Evolutionary conservation across 2,888 invertebrate genomes (phyloP).

Genomic region (Elaeidobius kamerunicus): DNA sequence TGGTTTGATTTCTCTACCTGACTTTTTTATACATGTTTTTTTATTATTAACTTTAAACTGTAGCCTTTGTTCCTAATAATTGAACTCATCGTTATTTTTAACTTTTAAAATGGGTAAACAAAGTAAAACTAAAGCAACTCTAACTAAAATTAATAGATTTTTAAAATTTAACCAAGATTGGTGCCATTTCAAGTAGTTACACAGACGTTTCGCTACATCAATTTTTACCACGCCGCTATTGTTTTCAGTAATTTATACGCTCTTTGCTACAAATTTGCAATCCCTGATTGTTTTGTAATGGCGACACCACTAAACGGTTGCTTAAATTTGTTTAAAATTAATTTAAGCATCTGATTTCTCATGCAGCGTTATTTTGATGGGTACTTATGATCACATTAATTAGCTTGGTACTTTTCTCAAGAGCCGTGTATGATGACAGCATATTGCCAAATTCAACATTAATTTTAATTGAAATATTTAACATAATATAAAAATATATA

Average conservation of each 20-base stretch:
- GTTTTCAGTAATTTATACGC: conserved; percentile 22
- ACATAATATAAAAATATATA: too few species aligned
- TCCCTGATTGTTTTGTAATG: conserved; percentile 20
- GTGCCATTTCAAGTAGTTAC: conserved; percentile 8
- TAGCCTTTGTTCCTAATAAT: too few species aligned
- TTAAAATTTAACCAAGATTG: conserved; percentile 8
- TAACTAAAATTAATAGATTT: conserved; percentile 1
- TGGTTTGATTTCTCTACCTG: too few species aligned
- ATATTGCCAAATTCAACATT: too few species aligned
- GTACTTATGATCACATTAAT: neutral
- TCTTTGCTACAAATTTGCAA: conserved; percentile 18
- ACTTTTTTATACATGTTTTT: too few species aligned
- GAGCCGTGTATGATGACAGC: too few species aligned
- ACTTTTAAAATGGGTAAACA: too few species aligned
- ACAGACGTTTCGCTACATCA: conserved; percentile 23
- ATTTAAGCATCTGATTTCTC: conserved; percentile 12
- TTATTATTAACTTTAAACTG: too few species aligned
- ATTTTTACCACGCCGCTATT: conserved; percentile 21
- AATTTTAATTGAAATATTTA: too few species aligned
- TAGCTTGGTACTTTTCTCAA: too few species aligned
- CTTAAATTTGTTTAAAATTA: conserved; percentile 20
- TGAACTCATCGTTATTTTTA: too few species aligned
- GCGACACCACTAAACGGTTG: conserved; percentile 14
- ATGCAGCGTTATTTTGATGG: conserved; percentile 4
- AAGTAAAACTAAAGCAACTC: too few species aligned